Evolutionary conservation across 2,113 vertebrate genomes (phyloP), one percentile per base, ranked within the genome.

Genomic region (Cyanoliseus patagonus): DNA sequence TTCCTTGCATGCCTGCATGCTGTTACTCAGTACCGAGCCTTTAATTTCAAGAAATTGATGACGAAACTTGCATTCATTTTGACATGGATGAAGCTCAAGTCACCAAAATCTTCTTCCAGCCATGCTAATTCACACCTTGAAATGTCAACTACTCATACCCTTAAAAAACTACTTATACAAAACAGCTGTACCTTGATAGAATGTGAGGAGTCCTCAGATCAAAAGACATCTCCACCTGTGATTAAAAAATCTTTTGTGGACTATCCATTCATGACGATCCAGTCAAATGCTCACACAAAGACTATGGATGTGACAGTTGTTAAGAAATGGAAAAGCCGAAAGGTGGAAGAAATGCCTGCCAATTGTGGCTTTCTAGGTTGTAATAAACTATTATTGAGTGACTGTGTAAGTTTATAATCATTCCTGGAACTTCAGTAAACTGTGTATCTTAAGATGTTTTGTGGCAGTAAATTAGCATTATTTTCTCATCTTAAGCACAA

Each of bases 31-130:
- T 97, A 96, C 68, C 51, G 7, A 92, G 95, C 77, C 86, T 97
- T 98, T 95, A 92, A 91, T 97, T 98, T 97, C 95, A 97, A 97
- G 95, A 97, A 95, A 96, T 92, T 98, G 94, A 95, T 97, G 93
- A 92, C 4, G 91, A 97, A 90, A 93, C 87, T 97, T 88, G 86
- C 86, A 94, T 90, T 98, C 63, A 85, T 97, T 95, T 91, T 97
- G 96, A 96, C 93, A 91, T 96, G 95, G 97, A 96, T 96, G 94
- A 97, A 97, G 90, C 95, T 92, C 76, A 80, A 95, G 53, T 94
- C 94, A 94, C 78, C 94, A 96, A 97, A 97, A 84, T 83, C 92
- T 86, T 92, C 89, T 79, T 96, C 94, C 94, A 94, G 73, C 72
- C 81, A 83, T 95, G 80, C 59, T 90, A 90, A 92, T 86, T 82